Conservation (phyloP, 2,113 vertebrate genomes). For the Megalops atlanticus region DNA sequence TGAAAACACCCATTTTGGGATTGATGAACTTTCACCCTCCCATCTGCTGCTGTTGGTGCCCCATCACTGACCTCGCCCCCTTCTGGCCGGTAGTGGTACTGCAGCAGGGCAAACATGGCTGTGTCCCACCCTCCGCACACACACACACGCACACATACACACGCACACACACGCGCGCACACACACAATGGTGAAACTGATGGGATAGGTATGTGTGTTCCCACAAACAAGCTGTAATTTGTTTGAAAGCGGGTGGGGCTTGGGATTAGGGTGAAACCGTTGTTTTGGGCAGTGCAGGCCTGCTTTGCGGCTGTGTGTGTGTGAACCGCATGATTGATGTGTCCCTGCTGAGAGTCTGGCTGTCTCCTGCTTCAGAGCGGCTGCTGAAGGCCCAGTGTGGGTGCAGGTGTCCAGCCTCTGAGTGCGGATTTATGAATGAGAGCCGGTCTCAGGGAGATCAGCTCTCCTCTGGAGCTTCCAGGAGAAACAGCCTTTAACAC, state of each 20-base stretch:
- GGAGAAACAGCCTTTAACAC: no score
- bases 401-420: background rate
- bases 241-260: background rate
- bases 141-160: background rate
- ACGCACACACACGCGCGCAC: background rate
- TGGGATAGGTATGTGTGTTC: background rate
- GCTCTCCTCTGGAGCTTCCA: no score
- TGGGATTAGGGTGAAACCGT: background rate
- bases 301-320: background rate
- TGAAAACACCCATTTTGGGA: no score
- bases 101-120: no score
- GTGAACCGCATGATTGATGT: background rate
- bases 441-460: no score
- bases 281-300: background rate
- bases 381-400: no score
- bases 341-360: background rate
- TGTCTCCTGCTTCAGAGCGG: background rate
- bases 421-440: no score
- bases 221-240: conserved; percentile 6
- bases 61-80: no score
- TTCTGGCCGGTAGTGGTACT: no score
- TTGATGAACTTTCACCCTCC: no score
- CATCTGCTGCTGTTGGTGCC: no score
- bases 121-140: no score
- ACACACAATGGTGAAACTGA: background rate